Evolutionary conservation across 1,140 invertebrate genomes (phyloP), one percentile per base, ranked within the genome.

Genomic region (Protaetia brevitarsis): DNA sequence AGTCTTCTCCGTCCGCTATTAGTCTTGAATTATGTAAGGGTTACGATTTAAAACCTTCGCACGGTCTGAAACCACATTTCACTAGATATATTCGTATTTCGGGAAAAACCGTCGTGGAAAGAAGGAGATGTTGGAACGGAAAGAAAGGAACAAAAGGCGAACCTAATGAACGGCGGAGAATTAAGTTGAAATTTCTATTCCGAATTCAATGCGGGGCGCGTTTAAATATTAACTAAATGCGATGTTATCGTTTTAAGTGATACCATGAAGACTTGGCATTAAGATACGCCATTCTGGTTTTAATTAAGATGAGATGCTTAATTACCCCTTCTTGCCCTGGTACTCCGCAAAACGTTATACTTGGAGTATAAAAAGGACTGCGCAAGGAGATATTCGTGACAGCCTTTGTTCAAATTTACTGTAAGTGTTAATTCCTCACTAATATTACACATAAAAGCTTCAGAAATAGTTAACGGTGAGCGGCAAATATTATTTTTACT

Each of bases 251-350:
- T 61, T 41, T 61, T 64, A 69, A 71, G 66, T 69, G 66, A 69
- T 71, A 68, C 41, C 65, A 66, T 65, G 71, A 71, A 65, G 68
- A 72, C 69, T 71, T 61, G 34, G 67, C 59, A 69, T 67, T 71
- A 72, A 71, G 69, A 69, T 70, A 64, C 67, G 64, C 71, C 71
- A 67, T 72, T 72, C 63, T 69, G 64, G 63, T 66, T 63, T 65
- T 74, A 74, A 74, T 74, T 74, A 74, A 69, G 73, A 74, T 73
- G 73, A 70, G 70, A 73, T 74, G 73, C 72, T 74, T 74, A 74
- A 74, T 74, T 73, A 64, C 41, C 41, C 41, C 26, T 51, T 66
- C 66, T 28, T 56, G 27, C 16, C 3, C 30, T 7, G 19, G 16
- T 71, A 71, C 69, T 66, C 69, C 67, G 69, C 28, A 45, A 68